Evolutionary conservation across 2,888 invertebrate species (phyloP), one percentile per base, ranked within the genome.

Genomic region (Parelbella ahira): DNA sequence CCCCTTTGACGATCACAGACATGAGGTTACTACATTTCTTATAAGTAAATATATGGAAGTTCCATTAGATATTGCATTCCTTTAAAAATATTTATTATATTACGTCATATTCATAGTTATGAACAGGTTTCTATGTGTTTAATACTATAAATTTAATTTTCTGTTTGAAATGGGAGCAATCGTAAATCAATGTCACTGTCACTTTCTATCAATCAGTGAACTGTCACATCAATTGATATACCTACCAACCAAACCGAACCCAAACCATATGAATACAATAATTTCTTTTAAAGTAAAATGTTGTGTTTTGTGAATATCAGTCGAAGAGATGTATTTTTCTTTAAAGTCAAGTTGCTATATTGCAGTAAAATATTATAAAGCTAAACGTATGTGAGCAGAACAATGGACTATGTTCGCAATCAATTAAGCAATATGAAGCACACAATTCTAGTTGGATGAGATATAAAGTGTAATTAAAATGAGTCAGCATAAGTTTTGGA

Each of bases 401-500:
- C 33, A 29, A 29, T 34, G 21, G 15, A 28, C 27, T 18, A 18
- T 42, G 18, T 34, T 34, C 28, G 23, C 29, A 29, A 42, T 34
- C 34, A 42, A 29, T 21, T 41, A 34, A 29, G 28, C 34, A 23
- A 8, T 21, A 42, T 28, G 28, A 28, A 25, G 33, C 25, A 21
- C 33, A 27, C 20, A 11, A 15, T 28, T 28, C 15, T 33, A 41
- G 33, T 7, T 15, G 21, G 27, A 41, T 51, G 50, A 47, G 50
- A 64, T 63, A 68, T 63, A 58, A 58, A 68, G 50, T 63, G 49
- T 58, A 55, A 44, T 47, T 44, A 76, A 81, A 71, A 87, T 87
- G 87, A 86, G 71, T 83, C 81, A 75, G 50, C 86, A 87, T 59
- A 81, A 79, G 51, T 87, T 87, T 63, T 87, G 87, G 87, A 74